phyloP scores from a whole-genome alignment of 2,113 vertebrate species.

The Chunga burmeisteri region DNA sequence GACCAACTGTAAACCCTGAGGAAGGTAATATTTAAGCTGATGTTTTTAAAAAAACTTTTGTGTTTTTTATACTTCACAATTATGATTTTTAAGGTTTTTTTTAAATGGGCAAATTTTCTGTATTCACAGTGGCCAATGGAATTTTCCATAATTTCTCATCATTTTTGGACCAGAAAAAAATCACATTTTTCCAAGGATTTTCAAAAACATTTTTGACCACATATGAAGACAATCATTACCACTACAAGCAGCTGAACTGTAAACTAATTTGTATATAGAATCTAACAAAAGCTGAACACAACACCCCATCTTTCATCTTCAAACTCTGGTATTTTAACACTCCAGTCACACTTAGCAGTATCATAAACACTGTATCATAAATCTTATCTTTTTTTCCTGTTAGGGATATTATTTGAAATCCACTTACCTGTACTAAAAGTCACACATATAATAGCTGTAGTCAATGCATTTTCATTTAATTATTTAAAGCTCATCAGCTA shows the following conservation, averaged over 20 bases:
- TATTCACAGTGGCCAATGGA: not conserved
- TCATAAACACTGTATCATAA: not conserved
- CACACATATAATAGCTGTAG: conserved; percentile 42
- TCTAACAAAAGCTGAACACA: not conserved
- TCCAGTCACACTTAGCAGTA: no score
- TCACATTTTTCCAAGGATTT: not conserved
- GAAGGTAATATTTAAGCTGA: not conserved
- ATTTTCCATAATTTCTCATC: not conserved
- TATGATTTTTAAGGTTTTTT: not conserved
- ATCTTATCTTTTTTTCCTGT: not conserved
- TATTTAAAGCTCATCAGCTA: conserved; percentile 32
- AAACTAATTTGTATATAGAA: not conserved
- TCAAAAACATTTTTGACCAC: not conserved
- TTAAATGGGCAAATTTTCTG: not conserved
- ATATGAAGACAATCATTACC: not conserved
- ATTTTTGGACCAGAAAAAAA: not conserved
- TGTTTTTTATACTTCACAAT: not conserved
- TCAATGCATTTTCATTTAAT: conserved; percentile 35
- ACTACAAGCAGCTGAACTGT: not conserved
- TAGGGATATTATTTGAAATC: conserved; percentile 5
- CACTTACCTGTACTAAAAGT: conserved; percentile 69
- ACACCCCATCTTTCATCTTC: not conserved
- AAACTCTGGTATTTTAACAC: not conserved
- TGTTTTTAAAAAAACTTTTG: not conserved
- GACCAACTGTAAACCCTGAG: not conserved